Conservation (phyloP, 2,888 invertebrate species). For the Scaeva pyrastri region DNA sequence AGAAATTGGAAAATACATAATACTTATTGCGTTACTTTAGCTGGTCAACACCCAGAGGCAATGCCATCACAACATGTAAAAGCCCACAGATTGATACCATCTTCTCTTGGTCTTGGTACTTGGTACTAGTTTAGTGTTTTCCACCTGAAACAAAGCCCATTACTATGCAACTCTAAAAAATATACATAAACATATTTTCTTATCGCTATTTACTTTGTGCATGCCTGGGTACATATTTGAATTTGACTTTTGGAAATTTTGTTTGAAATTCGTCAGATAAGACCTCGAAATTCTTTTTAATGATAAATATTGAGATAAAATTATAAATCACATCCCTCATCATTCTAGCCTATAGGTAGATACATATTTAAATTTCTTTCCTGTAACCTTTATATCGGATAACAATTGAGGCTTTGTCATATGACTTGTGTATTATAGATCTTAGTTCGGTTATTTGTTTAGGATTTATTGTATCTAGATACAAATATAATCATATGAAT, state of each 20-base stretch:
- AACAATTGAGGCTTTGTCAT: constrained; percentile 57
- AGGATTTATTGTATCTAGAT: constrained; percentile 30
- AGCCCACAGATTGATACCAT: constrained; percentile 50
- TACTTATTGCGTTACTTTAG: constrained; percentile 65
- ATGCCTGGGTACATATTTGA: not conserved
- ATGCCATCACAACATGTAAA: constrained; percentile 27
- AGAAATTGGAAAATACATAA: constrained; percentile 72
- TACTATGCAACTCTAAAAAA: not conserved
- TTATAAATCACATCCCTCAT: constrained; percentile 48
- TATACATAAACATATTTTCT: not conserved
- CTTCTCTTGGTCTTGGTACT: not conserved
- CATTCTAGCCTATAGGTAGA: not conserved
- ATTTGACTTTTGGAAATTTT: not conserved
- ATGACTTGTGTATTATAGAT: not conserved
- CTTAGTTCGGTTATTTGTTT: constrained; percentile 40
- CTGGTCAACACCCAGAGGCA: constrained; percentile 64
- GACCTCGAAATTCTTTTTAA: constrained; percentile 13
- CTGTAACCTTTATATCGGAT: constrained; percentile 15
- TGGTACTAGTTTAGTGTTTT: not conserved
- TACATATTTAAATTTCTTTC: not conserved
- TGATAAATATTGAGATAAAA: constrained; percentile 63
- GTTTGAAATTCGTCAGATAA: not conserved
- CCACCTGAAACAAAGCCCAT: constrained; percentile 4
- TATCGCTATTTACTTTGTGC: not conserved
- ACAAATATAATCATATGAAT: not conserved